Evolutionary conservation across 2,888 invertebrate genomes (phyloP).

Genomic region (Notodonta ziczac): DNA sequence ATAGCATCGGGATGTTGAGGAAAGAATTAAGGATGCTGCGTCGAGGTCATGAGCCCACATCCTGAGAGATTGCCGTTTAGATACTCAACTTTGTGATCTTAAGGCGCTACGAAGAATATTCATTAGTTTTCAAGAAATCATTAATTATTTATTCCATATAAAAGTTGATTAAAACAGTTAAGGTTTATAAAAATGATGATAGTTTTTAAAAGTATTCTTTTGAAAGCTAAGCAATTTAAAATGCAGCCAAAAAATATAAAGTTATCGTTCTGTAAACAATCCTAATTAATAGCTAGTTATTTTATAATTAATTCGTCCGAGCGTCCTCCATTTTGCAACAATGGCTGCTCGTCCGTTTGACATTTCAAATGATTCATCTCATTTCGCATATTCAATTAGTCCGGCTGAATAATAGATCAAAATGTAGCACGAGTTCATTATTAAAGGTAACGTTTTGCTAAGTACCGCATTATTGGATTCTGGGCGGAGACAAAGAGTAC

Average conservation of each 20-base stretch:
- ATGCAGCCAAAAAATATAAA: too few species aligned
- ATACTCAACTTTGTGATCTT: too few species aligned
- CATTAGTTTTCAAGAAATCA: too few species aligned
- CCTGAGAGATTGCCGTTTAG: neutral
- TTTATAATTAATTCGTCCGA: neutral
- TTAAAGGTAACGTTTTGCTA: conserved; percentile 4
- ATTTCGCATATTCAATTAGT: conserved; percentile 40
- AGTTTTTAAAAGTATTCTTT: too few species aligned
- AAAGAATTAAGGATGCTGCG: conserved; percentile 8
- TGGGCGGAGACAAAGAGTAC: neutral
- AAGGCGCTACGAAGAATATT: too few species aligned
- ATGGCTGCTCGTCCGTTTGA: conserved; percentile 22
- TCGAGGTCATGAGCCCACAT: neutral
- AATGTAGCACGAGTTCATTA: conserved; percentile 4
- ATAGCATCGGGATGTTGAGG: neutral
- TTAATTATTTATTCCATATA: too few species aligned
- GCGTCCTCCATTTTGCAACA: conserved; percentile 8
- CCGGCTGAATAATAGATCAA: conserved; percentile 6
- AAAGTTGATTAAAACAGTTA: too few species aligned
- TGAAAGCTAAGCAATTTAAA: too few species aligned
- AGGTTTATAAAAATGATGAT: too few species aligned
- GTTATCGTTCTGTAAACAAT: neutral
- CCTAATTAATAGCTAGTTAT: too few species aligned
- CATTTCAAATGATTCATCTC: conserved; percentile 37
- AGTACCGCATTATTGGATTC: conserved; percentile 2